These are phyloP conservation scores for Neotoma lepida DNA, from an alignment of 2,113 vertebrate species.

Conservation along the genomic window DNA sequence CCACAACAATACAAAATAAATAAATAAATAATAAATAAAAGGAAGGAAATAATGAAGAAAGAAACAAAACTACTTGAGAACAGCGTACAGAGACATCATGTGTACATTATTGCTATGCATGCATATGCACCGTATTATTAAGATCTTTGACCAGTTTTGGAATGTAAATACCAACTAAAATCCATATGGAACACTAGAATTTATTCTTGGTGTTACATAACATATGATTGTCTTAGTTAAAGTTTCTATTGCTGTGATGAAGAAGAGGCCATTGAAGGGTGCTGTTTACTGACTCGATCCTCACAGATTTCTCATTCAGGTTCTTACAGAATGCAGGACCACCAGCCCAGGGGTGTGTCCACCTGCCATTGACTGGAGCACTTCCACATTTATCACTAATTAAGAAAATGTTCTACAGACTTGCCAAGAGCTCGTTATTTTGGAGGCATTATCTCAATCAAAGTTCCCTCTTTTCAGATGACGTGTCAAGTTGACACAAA, in stretches of 20 bases:
- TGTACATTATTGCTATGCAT: background rate
- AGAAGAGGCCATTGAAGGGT: background rate
- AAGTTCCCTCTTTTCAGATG: background rate
- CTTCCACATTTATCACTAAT: background rate
- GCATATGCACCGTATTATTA: background rate
- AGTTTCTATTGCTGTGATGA: background rate
- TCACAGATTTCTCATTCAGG: background rate
- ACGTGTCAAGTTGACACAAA: background rate
- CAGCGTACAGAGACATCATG: rapidly evolving
- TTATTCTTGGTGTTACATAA: background rate
- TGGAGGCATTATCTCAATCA: background rate
- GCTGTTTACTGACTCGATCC: background rate
- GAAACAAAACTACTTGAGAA: background rate
- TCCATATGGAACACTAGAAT: background rate
- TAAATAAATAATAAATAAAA: background rate
- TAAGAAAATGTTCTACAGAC: background rate
- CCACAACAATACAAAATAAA: background rate
- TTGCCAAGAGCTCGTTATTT: background rate
- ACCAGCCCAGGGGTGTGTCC: background rate
- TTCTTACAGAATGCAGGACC: background rate
- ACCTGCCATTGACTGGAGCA: background rate
- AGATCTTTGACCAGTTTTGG: no score
- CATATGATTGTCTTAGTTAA: background rate
- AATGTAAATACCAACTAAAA: background rate
- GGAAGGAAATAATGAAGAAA: background rate